Percentiles rank a stretch among this genome's conserved stretches.
phyloP scores from a whole-genome alignment of 2,888 invertebrate species.

The Hoplodrina blanda region DNA sequence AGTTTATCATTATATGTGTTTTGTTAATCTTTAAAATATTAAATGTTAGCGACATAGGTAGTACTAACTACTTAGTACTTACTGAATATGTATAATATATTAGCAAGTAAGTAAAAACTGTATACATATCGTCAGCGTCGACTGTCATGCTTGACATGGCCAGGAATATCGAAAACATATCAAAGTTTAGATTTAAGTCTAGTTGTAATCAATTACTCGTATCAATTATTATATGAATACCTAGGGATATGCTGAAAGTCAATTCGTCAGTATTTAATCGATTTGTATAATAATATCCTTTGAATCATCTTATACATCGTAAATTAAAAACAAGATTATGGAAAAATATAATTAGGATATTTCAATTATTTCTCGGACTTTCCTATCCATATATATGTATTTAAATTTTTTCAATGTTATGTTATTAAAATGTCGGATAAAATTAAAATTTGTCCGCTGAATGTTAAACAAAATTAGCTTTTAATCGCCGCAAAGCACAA shows the following conservation, averaged over 20 bases:
- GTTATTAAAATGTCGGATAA: background rate
- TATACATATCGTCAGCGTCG: constrained; percentile 82
- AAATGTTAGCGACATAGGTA: background rate
- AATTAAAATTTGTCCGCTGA: background rate
- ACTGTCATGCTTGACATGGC: constrained; percentile 82
- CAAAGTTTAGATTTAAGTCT: constrained; percentile 72
- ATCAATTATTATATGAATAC: constrained; percentile 42
- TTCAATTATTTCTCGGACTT: background rate
- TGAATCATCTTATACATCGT: background rate
- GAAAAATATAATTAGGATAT: background rate
- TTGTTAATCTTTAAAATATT: constrained; percentile 1
- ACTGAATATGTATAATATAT: background rate
- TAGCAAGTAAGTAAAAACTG: constrained; percentile 64
- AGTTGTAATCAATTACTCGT: constrained; percentile 30
- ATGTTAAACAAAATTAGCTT: constrained; percentile 1
- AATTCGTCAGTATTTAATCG: constrained; percentile 48
- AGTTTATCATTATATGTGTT: background rate
- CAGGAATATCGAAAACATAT: constrained; percentile 90
- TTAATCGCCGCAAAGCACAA: constrained; percentile 50
- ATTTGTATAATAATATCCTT: background rate
- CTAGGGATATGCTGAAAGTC: constrained; percentile 24
- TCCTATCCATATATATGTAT: background rate
- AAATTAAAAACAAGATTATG: background rate
- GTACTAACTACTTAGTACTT: background rate
- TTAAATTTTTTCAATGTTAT: too few relatives aligned